Evolutionary conservation across 2,797 vertebrate genomes (phyloP).

Genomic region (Bothrops alternatus): DNA sequence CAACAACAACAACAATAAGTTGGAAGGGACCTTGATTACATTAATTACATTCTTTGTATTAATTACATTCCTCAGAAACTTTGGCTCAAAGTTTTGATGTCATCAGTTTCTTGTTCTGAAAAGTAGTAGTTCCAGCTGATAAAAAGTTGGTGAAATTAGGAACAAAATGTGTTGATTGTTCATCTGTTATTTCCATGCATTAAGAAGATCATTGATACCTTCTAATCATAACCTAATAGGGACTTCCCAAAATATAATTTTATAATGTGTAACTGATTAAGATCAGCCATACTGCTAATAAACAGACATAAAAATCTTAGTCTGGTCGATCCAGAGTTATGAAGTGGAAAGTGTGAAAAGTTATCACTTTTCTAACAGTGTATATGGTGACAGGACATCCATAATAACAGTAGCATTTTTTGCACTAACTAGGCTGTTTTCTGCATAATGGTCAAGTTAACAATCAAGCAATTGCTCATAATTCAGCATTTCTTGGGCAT

Average conservation of each 20-base stretch:
- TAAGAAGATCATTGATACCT: neutral
- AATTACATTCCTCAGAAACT: neutral
- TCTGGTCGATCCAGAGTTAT: neutral
- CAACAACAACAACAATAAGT: too few relatives aligned
- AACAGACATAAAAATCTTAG: neutral
- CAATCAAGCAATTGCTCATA: neutral
- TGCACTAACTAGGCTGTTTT: neutral
- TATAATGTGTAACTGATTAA: neutral
- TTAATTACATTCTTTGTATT: constrained; percentile 1
- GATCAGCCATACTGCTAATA: neutral
- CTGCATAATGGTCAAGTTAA: neutral
- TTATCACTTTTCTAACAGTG: neutral
- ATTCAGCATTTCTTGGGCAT: neutral
- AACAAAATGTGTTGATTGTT: neutral
- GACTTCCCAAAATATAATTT: neutral
- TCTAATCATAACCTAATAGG: neutral
- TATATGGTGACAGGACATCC: neutral
- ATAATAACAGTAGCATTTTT: neutral
- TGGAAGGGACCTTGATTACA: neutral
- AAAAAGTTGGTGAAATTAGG: neutral
- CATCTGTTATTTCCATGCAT: neutral
- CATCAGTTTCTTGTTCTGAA: neutral
- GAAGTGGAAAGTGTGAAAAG: neutral
- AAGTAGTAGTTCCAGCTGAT: neutral
- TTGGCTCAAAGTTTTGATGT: neutral